Base-by-base conservation (phyloP, 2,797 vertebrate genomes). In the Merluccius polli region DNA sequence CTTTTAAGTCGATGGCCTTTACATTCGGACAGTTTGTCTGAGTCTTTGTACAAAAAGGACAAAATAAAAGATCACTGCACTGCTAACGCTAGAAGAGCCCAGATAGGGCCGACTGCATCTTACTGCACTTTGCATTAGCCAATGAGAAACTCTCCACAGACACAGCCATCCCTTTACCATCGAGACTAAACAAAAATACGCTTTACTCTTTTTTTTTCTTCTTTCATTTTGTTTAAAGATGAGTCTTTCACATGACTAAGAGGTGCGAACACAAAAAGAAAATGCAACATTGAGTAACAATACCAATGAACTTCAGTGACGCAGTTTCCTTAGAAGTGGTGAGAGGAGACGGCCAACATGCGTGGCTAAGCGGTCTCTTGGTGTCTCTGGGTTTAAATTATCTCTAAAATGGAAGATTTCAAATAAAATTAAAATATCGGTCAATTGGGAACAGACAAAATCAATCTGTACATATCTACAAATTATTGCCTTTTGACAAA, bases 401-500 rank as follows among this genome's bases (percentile, higher is more conserved):
- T 85, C 85, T 85, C 92, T 93, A 89, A 90, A 92, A 16, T 52
- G 73, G 78, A 2, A 67, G 59, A 41, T 75, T 30, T 82, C 77
- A 73, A 59, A 70, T 38, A 27, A 75, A 74, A 27, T 15, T 78
- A 86, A 78, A 65, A 80, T 86, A 67, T 76, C 89, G 84, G 85
- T 81, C 88, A 90, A 90, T 91, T 79, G 82, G 73, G 76, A 88
- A 94, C 88, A 94, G 92, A 88, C 91, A 91, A 92, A 71, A 71
- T 8, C 52, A 52, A 52, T 94, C 95, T 96, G 90, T 94, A 94
- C 93, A 94, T 93, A 95, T 94, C 87, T 96, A 97, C 96, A 98
- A 94, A 95, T 98, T 98, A 99, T 99, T 98, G 97, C 97, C 96
- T 96, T 96, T 93, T 93, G 93, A 95, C 92, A 96, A 95, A 59